A percentile compares a stretch with the other conserved stretches of the same genome.
phyloP scores from a whole-genome alignment of 2,113 vertebrate species.

The Percina caprodes region DNA sequence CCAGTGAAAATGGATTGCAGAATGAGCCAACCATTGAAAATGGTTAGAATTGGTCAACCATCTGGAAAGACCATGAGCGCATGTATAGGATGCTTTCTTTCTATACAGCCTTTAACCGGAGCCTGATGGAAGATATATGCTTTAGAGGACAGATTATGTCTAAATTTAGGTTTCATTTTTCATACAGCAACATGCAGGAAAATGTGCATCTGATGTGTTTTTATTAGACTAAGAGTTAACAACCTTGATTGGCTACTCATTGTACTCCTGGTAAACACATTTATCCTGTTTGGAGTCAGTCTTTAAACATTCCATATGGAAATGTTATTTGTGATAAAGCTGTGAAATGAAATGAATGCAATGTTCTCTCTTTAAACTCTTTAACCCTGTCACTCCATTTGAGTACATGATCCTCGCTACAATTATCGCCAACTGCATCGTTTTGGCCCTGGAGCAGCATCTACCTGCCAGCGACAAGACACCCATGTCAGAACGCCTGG shows the following conservation, averaged over 20 bases:
- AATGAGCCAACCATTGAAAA: constrained; percentile 67
- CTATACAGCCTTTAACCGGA: constrained; percentile 36
- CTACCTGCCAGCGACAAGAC: constrained; percentile 96
- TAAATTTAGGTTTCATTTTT: constrained; percentile 4
- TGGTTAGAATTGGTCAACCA: constrained; percentile 63
- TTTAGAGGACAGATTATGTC: constrained; percentile 36
- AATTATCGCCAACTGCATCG: constrained; percentile 99
- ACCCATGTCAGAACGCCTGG: constrained; percentile 97
- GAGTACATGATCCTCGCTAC: constrained; percentile 99
- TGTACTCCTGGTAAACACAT: neutral
- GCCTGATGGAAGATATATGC: constrained; percentile 28
- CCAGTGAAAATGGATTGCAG: constrained; percentile 61
- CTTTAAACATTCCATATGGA: neutral
- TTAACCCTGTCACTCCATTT: constrained; percentile 94
- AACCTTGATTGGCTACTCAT: neutral
- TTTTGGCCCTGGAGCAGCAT: constrained; percentile 97
- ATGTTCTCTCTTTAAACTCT: constrained; percentile 63
- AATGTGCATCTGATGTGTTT: neutral
- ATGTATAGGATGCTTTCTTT: constrained; percentile 51
- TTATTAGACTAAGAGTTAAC: neutral
- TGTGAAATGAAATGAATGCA: constrained; percentile 52
- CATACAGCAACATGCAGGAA: neutral
- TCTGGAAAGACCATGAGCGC: constrained; percentile 60
- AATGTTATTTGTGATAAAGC: neutral
- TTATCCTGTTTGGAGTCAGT: neutral